These are phyloP conservation scores for Eupithecia subumbrata DNA, from an alignment of 2,888 invertebrate genomes.

Conservation along the genomic window DNA sequence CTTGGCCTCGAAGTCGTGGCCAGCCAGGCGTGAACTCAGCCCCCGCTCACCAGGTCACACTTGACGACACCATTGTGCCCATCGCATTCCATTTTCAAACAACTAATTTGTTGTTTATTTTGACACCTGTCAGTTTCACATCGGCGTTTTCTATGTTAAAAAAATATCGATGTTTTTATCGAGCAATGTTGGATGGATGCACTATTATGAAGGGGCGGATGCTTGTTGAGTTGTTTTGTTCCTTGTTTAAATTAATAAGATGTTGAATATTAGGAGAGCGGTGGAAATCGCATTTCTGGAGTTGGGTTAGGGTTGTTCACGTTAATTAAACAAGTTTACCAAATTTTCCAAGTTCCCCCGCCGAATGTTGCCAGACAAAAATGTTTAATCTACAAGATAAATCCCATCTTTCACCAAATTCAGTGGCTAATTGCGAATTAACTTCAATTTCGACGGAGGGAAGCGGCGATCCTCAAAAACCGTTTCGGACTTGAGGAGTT, in stretches of 20 bases:
- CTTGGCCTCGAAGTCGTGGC: slow-evolving; percentile 77
- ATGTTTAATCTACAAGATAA: slow-evolving; percentile 45
- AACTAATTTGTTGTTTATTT: slow-evolving; percentile 48
- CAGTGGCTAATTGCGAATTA: slow-evolving; percentile 47
- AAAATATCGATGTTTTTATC: slow-evolving; percentile 24
- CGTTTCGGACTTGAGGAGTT: slow-evolving; percentile 29
- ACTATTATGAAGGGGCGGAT: slow-evolving; percentile 19
- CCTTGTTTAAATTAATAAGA: slow-evolving; percentile 27
- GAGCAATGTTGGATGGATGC: slow-evolving; percentile 11
- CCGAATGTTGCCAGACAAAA: slow-evolving; percentile 46
- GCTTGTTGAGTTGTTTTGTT: slow-evolving; percentile 12
- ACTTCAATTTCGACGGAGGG: slow-evolving; percentile 39
- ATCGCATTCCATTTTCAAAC: slow-evolving; percentile 57
- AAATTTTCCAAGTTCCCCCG: slow-evolving; percentile 44
- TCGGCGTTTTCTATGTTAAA: background rate
- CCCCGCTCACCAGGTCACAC: slow-evolving; percentile 76
- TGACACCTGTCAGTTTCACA: slow-evolving; percentile 45
- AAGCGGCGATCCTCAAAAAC: slow-evolving; percentile 33
- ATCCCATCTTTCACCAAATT: slow-evolving; percentile 41
- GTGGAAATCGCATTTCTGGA: slow-evolving; percentile 33
- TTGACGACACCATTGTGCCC: slow-evolving; percentile 69
- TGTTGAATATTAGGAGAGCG: slow-evolving; percentile 30
- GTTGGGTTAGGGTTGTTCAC: slow-evolving; percentile 44
- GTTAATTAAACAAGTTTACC: slow-evolving; percentile 49
- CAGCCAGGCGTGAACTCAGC: slow-evolving; percentile 67